Evolutionary conservation across 2,113 vertebrate species (phyloP).

Genomic region (Riparia riparia): DNA sequence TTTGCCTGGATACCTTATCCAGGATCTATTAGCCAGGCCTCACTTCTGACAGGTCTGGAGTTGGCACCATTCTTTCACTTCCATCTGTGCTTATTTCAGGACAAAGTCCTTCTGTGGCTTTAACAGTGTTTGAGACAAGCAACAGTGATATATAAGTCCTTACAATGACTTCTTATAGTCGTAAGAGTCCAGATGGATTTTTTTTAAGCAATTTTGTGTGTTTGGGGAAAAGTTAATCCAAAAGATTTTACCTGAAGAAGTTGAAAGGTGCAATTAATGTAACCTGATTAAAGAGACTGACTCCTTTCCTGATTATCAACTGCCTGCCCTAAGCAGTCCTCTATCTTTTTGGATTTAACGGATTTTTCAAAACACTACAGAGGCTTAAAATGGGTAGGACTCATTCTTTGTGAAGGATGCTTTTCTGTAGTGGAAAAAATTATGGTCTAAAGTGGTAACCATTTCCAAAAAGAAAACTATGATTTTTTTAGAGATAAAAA

Average conservation of each 20-base stretch:
- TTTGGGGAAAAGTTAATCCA: not conserved
- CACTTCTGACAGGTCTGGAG: not conserved
- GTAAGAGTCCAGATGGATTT: not conserved
- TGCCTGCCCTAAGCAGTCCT: not conserved
- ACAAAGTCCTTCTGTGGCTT: not conserved
- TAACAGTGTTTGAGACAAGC: not conserved
- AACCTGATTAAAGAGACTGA: accelerated
- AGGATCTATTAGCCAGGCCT: too few species aligned
- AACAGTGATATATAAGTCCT: not conserved
- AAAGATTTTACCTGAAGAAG: not conserved
- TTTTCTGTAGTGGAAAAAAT: not conserved
- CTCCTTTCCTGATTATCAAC: not conserved
- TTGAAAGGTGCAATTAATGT: not conserved
- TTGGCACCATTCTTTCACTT: not conserved
- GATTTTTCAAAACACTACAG: not conserved
- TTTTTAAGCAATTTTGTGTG: not conserved
- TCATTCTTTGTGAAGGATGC: not conserved
- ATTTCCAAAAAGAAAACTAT: not conserved
- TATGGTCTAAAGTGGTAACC: not conserved
- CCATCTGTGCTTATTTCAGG: not conserved
- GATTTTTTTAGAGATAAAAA: not conserved
- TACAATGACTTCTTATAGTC: not conserved
- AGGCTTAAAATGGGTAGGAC: not conserved
- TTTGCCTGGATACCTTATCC: not conserved
- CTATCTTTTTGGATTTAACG: not conserved